Base-by-base conservation (phyloP, 2,888 invertebrate species). In the Caenorhabditis sp. region DNA sequence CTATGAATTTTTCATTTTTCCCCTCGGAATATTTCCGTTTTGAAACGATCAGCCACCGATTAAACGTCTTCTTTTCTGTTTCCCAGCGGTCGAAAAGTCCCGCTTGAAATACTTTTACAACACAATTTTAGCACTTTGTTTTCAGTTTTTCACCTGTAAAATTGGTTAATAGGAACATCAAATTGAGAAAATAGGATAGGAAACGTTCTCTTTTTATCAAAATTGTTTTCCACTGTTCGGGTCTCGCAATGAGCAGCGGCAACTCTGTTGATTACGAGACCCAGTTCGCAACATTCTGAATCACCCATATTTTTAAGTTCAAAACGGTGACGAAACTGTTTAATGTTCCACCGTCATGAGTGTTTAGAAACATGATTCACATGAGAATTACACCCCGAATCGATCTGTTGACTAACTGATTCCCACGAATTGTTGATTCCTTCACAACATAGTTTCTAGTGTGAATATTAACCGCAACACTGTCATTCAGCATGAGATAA, bases 1-100 rank as follows among this genome's bases (percentile, higher is more conserved):
- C 32, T 18, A 47, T 47, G 47, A 47, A 47, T 47, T 47, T 47
- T 47, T n/a, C 47, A 47, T 47, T 47, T 47, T 47, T 18, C 47
- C 2, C 4, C 18, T 18, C 18, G 15, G 13, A 40, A 40, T 9
- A 9, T 47, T 47, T 47, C 18, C 47, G 47, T 18, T 47, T 18
- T 18, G 47, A 47, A 47, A 47, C 47, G n/a, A 47, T 47, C 47
- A 47, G 47, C 18, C 47, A 4, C 47, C 47, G 47, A 47, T 47
- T 47, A 47, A 47, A 47, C 18, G n/a, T 47, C 47, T 47, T 47
- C 47, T 18, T 47, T 47, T 47, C 18, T 4, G 4, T 47, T 18
- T 4, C 47, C 47, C 47, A 47, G 47, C 47, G 47, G 47, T 47
- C 11, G 47, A 47, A 47, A 47, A 47, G 47, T 47, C 47, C 47